These are phyloP conservation scores for Isotomurus palustris DNA, from an alignment of 2,888 invertebrate genomes.

Conservation along the genomic window DNA sequence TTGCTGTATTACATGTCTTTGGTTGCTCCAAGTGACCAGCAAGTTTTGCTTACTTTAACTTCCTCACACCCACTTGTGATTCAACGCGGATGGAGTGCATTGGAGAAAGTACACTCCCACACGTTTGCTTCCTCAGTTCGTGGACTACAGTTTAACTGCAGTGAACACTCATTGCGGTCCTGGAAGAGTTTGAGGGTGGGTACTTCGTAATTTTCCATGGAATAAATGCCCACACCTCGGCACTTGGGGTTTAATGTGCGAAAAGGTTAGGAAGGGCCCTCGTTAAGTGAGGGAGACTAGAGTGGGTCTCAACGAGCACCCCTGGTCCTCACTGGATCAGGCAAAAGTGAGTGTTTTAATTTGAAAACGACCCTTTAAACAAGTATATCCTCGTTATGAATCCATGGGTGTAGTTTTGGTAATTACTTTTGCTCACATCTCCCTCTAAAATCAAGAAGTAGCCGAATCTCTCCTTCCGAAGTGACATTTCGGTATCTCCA, in stretches of 20 bases:
- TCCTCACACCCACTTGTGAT: too few relatives aligned
- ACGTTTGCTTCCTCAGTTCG: too few relatives aligned
- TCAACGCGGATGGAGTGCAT: too few relatives aligned
- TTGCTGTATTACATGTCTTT: too few relatives aligned
- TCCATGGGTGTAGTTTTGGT: conserved; percentile 16
- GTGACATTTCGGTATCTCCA: conserved; percentile 11
- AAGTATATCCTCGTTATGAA: not conserved
- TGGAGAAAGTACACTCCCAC: too few relatives aligned
- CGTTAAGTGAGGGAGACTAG: not conserved
- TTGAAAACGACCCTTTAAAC: not conserved
- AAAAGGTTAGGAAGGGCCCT: not conserved
- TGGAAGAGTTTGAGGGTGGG: conserved; percentile 1
- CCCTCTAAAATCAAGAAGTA: conserved; percentile 10
- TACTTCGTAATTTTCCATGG: not conserved
- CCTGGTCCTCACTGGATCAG: not conserved
- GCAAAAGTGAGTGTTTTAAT: not conserved
- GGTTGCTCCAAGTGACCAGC: too few relatives aligned
- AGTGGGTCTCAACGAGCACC: not conserved
- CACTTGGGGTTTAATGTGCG: not conserved
- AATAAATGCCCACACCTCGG: not conserved
- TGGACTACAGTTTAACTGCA: too few relatives aligned
- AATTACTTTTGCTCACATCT: conserved; percentile 15
- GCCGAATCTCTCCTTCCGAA: conserved; percentile 10
- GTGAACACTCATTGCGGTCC: too few relatives aligned
- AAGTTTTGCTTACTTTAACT: too few relatives aligned